Conservation (phyloP, 2,113 vertebrate genomes). For the Maccullochella peelii region DNA sequence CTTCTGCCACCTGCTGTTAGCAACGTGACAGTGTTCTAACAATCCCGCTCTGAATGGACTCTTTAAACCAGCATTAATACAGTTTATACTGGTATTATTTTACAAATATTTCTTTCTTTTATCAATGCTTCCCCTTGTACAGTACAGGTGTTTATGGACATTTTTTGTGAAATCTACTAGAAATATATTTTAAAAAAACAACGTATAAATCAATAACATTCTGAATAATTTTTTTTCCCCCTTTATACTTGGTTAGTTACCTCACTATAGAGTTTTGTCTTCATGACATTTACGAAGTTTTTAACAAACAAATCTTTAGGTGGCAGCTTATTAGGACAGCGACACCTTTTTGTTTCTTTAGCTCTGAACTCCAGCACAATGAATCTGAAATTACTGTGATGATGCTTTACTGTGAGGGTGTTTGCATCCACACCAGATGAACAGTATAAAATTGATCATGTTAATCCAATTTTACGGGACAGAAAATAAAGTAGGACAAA, state of each 20-base stretch:
- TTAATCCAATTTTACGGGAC: background rate
- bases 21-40: conserved; percentile 22
- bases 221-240: too few species aligned
- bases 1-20: conserved; percentile 84
- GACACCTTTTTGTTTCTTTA: background rate
- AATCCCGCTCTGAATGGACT: background rate
- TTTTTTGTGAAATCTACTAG: background rate
- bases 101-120: background rate
- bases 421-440: too few species aligned
- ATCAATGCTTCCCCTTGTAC: background rate
- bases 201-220: too few species aligned
- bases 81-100: background rate
- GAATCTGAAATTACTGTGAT: too few species aligned
- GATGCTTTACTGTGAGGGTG: too few species aligned
- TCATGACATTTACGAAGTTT: background rate
- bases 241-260: background rate
- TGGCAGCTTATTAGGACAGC: background rate
- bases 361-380: background rate
- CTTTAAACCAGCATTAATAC: background rate
- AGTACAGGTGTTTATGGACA: background rate
- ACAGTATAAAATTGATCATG: too few species aligned
- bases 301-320: background rate
- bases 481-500: background rate
- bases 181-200: too few species aligned
- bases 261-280: background rate